Percentiles rank a stretch among this genome's conserved stretches.
Conservation (phyloP, 2,888 invertebrate species). For the Adelphocoris suturalis region DNA sequence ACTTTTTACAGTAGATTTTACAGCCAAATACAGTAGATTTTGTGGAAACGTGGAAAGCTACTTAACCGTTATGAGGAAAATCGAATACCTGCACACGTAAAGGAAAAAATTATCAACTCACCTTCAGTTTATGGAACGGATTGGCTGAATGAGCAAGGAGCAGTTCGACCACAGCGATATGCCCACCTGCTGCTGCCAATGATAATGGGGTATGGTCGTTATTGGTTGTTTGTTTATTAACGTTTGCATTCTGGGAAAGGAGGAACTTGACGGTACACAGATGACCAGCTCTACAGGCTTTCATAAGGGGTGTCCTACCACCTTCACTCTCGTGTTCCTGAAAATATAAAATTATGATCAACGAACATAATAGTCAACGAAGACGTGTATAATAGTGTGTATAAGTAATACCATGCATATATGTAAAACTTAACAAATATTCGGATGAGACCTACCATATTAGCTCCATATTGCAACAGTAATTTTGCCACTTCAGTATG, state of each 20-base stretch:
- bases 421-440: too few relatives aligned
- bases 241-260: constrained; percentile 91
- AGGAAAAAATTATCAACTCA: constrained; percentile 76
- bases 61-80: too few relatives aligned
- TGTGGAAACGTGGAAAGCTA: too few relatives aligned
- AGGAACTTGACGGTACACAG: constrained; percentile 97
- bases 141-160: constrained; percentile 95
- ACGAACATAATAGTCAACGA: not conserved
- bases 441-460: constrained; percentile 82
- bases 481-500: constrained; percentile 98
- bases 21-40: too few relatives aligned
- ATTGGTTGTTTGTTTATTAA: constrained; percentile 93
- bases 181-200: constrained; percentile 97
- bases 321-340: constrained; percentile 97
- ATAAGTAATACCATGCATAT: too few relatives aligned
- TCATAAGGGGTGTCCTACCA: constrained; percentile 98
- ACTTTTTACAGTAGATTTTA: too few relatives aligned
- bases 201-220: constrained; percentile 99
- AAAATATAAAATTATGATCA: constrained; percentile 71
- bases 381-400: too few relatives aligned
- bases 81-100: not conserved
- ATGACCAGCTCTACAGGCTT: constrained; percentile 97
- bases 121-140: constrained; percentile 96
- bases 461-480: constrained; percentile 92
- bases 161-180: constrained; percentile 94